Evolutionary conservation across 2,113 vertebrate genomes (phyloP), one percentile per base, ranked within the genome.

Genomic region (Callospermophilus lateralis): DNA sequence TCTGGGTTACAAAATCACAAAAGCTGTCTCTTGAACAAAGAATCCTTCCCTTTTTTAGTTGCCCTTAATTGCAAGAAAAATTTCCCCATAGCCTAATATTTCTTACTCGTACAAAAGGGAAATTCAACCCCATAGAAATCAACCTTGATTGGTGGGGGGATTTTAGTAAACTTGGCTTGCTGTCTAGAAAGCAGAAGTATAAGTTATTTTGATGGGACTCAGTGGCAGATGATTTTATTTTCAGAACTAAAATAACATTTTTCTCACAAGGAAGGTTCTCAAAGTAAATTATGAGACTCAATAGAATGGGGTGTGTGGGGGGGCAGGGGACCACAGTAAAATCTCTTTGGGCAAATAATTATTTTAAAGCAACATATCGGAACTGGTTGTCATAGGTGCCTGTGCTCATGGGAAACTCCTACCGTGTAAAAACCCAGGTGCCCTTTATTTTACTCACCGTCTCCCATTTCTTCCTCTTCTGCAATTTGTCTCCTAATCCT

Each of bases 1-100:
- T 78, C 96, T 96, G 93, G 93, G 94, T 96, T 95, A 90, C 85
- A 95, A 73, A 95, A 81, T 89, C 88, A 73, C 90, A 96, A 93
- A 92, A 65, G 67, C 91, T 42, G 3, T 76, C 32, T 92, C 88
- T n/a, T 51, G 32, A 20, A 26, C 81, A 65, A 65, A 68, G 74
- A 67, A 83, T 67, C 4, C 45, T 45, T 90, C n/a, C 42, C 39
- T 72, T 58, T 48, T 94, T 79, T 79, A 22, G 53, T 65, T 81
- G 89, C 42, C 24, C 81, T 6, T 70, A 61, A 85, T 88, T 78
- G 55, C 48, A 51, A 90, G 78, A 95, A 84, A 90, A 95, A 39
- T 85, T 58, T 90, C 81, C 77, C 51, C 4, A 4, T 42, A 19
- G 77, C 4, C 58, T 94, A 24, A 53, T 86, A 68, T 37, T 70